Conservation (phyloP, 2,113 vertebrate genomes). For the Phodopus roborovskii region DNA sequence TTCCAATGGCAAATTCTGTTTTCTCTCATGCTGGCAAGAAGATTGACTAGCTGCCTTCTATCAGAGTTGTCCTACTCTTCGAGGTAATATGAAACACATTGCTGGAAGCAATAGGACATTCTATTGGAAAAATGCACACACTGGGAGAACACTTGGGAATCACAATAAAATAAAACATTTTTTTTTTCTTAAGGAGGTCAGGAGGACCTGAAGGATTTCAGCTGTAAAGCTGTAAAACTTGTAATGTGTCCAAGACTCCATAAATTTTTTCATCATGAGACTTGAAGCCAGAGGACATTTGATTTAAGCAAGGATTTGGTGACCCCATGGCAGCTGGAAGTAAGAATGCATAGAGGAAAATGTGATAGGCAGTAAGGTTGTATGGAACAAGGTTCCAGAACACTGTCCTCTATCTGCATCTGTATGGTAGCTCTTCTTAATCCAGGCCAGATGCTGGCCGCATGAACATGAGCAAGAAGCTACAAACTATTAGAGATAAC, state of each 20-base stretch:
- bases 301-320: slow-evolving; percentile 81
- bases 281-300: slow-evolving; percentile 79
- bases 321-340: slow-evolving; percentile 76
- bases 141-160: slow-evolving; percentile 84
- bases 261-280: slow-evolving; percentile 83
- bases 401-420: background rate
- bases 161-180: slow-evolving; percentile 86
- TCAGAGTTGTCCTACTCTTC: slow-evolving; percentile 83
- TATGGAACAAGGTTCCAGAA: slow-evolving; percentile 32
- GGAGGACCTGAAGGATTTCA: slow-evolving; percentile 85
- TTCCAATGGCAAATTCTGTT: slow-evolving; percentile 75
- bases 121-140: slow-evolving; percentile 82
- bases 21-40: slow-evolving; percentile 80
- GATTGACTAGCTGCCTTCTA: slow-evolving; percentile 82
- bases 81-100: slow-evolving; percentile 88
- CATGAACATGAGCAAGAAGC: slow-evolving; percentile 21
- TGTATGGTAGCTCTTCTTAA: slow-evolving; percentile 58
- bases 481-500: slow-evolving; percentile 32
- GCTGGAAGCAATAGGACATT: slow-evolving; percentile 83
- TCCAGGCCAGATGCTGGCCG: slow-evolving; percentile 56
- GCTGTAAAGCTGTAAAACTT: slow-evolving; percentile 86
- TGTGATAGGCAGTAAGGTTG: slow-evolving; percentile 32
- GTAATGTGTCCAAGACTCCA: slow-evolving; percentile 82
- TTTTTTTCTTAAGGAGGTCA: slow-evolving; percentile 82
- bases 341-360: slow-evolving; percentile 76